Evolutionary conservation across 2,797 vertebrate species (phyloP).

Genomic region (Coreius guichenoti): DNA sequence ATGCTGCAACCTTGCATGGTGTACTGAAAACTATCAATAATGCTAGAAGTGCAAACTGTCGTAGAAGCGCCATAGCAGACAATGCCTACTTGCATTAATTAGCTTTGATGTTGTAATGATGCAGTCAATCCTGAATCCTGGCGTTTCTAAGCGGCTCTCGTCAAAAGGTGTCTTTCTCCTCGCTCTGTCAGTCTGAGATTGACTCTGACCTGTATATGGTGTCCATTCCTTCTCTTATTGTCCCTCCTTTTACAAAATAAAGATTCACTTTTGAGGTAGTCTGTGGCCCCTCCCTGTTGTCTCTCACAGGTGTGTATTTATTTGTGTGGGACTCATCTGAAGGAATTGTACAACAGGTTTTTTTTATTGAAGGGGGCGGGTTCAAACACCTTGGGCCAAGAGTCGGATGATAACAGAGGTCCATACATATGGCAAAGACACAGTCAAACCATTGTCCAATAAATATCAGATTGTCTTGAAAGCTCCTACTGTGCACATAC

Average conservation of each 20-base stretch:
- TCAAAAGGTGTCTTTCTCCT: background rate
- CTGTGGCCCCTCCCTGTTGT: constrained; percentile 39
- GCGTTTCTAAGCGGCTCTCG: background rate
- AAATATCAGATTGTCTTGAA: background rate
- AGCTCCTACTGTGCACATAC: background rate
- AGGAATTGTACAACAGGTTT: background rate
- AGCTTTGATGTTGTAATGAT: constrained; percentile 28
- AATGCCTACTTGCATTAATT: constrained; percentile 3
- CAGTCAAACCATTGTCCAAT: background rate
- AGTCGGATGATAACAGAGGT: constrained; percentile 3
- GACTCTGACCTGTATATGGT: constrained; percentile 29
- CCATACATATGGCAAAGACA: background rate
- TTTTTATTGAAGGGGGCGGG: background rate
- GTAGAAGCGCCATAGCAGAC: constrained; percentile 39
- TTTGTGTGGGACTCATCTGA: constrained; percentile 12
- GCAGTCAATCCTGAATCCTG: background rate
- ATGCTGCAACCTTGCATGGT: background rate
- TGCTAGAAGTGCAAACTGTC: background rate
- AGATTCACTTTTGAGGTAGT: constrained; percentile 37
- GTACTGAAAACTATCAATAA: constrained; percentile 25
- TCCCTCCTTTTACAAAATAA: constrained; percentile 45
- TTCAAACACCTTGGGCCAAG: background rate
- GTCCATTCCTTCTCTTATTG: constrained; percentile 32
- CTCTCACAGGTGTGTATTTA: constrained; percentile 35
- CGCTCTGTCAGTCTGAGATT: constrained; percentile 11